These are phyloP conservation scores for Magallana gigas DNA, from an alignment of 1,140 invertebrate genomes.

Conservation along the genomic window DNA sequence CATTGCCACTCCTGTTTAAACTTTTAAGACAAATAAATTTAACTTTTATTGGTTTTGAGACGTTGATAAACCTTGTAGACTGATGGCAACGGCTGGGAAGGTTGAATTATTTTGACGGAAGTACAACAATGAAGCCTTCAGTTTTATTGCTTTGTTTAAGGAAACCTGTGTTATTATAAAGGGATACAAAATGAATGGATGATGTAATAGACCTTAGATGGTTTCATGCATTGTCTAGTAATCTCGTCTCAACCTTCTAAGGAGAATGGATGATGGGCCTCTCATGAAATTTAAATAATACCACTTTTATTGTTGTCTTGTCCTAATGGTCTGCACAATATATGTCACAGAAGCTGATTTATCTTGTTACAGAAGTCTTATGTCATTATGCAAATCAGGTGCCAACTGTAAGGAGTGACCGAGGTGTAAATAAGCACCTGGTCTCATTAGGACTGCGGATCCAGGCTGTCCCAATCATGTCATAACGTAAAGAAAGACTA, in stretches of 20 bases:
- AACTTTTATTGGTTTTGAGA: background rate
- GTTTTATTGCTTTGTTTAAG: background rate
- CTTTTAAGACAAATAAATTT: background rate
- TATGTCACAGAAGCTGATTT: constrained; percentile 5
- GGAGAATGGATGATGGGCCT: background rate
- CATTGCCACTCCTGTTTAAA: too few species aligned
- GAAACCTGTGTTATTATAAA: background rate
- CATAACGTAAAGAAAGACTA: background rate
- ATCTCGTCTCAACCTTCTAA: too few species aligned
- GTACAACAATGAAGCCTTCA: background rate
- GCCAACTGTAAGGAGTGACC: background rate
- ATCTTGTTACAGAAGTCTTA: background rate
- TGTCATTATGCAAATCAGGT: constrained; percentile 22
- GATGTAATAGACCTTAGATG: too few species aligned
- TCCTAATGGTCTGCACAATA: background rate
- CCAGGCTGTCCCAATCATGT: background rate
- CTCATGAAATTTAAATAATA: background rate
- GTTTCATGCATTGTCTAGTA: too few species aligned
- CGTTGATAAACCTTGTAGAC: background rate
- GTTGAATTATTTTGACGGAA: background rate
- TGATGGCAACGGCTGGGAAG: background rate
- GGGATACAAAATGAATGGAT: background rate
- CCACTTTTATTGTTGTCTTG: background rate
- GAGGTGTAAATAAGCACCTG: constrained; percentile 22
- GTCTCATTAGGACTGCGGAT: background rate